A percentile compares a stretch with the other conserved stretches of the same genome.
Conservation (phyloP, 1,140 invertebrate species). For the Mercenaria mercenaria region DNA sequence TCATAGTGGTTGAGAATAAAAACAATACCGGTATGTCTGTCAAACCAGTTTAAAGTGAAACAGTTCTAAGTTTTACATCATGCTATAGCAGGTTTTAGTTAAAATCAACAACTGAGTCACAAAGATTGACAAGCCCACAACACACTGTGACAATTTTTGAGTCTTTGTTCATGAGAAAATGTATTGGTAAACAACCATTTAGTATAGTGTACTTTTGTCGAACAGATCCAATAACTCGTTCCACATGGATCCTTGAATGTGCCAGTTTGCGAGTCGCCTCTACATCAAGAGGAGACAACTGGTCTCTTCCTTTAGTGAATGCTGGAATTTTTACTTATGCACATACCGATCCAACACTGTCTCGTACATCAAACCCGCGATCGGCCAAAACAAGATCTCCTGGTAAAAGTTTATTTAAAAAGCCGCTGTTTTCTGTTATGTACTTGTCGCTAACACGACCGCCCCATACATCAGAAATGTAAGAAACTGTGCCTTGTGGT, state of each 20-base stretch:
- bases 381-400: slow-evolving; percentile 46
- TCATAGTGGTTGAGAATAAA: neutral
- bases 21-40: too few relatives aligned
- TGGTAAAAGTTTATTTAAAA: slow-evolving; percentile 16
- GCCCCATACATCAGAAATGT: slow-evolving; percentile 18
- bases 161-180: neutral
- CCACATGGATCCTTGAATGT: slow-evolving; percentile 39
- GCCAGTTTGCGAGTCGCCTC: slow-evolving; percentile 21
- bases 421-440: slow-evolving; percentile 8
- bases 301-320: slow-evolving; percentile 52
- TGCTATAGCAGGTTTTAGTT: too few relatives aligned
- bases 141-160: neutral
- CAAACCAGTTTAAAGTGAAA: neutral
- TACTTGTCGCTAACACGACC: slow-evolving; percentile 49
- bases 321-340: slow-evolving; percentile 15
- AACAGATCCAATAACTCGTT: slow-evolving; percentile 35
- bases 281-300: slow-evolving; percentile 2
- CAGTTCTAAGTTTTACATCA: neutral
- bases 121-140: neutral
- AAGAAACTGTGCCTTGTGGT: slow-evolving; percentile 19
- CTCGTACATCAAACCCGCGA: slow-evolving; percentile 38
- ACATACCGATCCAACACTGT: slow-evolving; percentile 1
- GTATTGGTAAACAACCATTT: neutral
- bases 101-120: slow-evolving; percentile 12
- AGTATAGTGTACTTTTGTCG: slow-evolving; percentile 16